phyloP scores from a whole-genome alignment of 2,888 invertebrate species.

The Synanthedon vespiformis region DNA sequence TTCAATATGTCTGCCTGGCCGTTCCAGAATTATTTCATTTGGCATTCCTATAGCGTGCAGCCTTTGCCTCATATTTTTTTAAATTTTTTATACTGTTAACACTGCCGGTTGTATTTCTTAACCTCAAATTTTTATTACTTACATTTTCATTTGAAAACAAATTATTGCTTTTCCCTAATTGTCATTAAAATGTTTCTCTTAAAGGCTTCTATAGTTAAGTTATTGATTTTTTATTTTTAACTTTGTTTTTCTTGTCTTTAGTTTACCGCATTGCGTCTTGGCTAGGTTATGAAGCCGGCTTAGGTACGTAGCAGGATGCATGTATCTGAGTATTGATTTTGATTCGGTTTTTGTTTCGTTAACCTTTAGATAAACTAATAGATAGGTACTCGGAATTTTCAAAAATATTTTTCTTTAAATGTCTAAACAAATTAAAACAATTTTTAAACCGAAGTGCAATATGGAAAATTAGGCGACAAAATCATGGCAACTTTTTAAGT shows the following conservation, averaged over 20 bases:
- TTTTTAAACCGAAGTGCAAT: too few species aligned
- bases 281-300: conserved; percentile 11
- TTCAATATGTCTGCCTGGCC: conserved; percentile 57
- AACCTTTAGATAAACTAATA: neutral
- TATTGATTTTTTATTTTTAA: neutral
- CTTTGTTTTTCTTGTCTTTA: neutral
- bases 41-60: neutral
- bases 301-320: neutral
- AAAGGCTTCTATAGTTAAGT: too few species aligned
- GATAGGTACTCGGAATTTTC: too few species aligned
- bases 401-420: too few species aligned
- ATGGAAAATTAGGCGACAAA: too few species aligned
- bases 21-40: conserved; percentile 38
- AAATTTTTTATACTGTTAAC: neutral
- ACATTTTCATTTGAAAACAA: too few species aligned
- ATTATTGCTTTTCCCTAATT: neutral
- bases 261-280: conserved; percentile 29
- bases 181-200: too few species aligned
- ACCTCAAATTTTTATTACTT: conserved; percentile 30
- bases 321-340: neutral
- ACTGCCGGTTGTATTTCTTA: conserved; percentile 32
- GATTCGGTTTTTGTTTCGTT: neutral
- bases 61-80: neutral
- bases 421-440: too few species aligned
- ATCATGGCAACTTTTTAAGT: too few species aligned